These are phyloP conservation scores for Elegia similella DNA, from an alignment of 2,888 invertebrate genomes.

Conservation along the genomic window DNA sequence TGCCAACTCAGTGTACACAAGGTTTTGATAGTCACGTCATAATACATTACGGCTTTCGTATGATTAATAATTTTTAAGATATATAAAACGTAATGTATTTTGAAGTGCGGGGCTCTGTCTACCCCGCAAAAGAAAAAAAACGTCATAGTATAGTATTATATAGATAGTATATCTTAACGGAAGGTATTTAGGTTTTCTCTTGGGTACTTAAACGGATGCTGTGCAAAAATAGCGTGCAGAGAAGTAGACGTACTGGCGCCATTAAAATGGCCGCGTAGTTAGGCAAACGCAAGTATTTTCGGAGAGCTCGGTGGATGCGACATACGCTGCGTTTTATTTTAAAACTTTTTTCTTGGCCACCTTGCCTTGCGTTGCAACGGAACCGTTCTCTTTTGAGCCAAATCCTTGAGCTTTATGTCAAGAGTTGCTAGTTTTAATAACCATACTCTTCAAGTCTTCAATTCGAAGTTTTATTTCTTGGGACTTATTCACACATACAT, in stretches of 20 bases:
- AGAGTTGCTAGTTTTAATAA: background rate
- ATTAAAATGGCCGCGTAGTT: background rate
- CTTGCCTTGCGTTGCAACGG: background rate
- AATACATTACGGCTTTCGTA: too few relatives aligned
- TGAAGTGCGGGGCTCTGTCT: too few relatives aligned
- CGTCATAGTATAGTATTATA: too few relatives aligned
- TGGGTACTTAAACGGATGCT: background rate
- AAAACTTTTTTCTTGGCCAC: background rate
- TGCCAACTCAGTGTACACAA: too few relatives aligned
- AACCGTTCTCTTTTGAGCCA: conserved; percentile 2
- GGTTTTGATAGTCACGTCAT: too few relatives aligned
- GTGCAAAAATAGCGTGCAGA: too few relatives aligned
- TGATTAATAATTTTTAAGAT: too few relatives aligned
- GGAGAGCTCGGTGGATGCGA: background rate
- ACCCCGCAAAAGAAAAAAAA: too few relatives aligned
- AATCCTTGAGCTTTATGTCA: background rate
- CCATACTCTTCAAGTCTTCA: background rate
- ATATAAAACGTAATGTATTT: too few relatives aligned
- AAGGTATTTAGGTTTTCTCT: background rate
- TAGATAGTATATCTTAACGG: too few relatives aligned
- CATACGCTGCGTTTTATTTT: background rate
- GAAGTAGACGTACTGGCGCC: background rate
- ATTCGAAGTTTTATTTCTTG: too few relatives aligned
- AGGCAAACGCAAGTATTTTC: background rate
- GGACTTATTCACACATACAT: too few relatives aligned